phyloP scores from a whole-genome alignment of 2,113 vertebrate species.

The Ctenodactylus gundi region DNA sequence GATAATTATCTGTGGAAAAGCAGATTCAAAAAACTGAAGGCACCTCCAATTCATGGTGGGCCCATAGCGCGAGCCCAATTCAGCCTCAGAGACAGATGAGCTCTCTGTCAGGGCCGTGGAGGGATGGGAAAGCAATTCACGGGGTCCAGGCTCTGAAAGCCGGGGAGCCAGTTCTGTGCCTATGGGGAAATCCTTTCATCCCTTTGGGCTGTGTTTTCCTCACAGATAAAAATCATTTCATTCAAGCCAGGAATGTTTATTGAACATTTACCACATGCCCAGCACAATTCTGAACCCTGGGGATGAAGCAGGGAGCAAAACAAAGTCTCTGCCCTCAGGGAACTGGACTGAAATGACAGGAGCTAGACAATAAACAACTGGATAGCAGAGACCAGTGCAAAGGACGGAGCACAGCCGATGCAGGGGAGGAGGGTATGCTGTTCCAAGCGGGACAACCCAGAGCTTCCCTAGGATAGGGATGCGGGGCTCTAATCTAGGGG shows the following conservation, averaged over 20 bases:
- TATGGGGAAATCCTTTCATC: conserved; percentile 1
- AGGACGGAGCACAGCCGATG: too few species aligned
- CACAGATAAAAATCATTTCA: background rate
- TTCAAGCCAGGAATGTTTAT: background rate
- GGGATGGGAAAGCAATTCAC: background rate
- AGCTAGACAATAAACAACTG: background rate
- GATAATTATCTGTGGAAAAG: background rate
- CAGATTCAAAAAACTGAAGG: background rate
- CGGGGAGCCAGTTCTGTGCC: background rate
- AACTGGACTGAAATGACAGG: background rate
- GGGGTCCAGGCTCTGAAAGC: background rate
- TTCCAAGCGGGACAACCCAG: background rate
- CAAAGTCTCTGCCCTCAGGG: background rate
- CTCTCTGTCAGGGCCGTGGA: background rate
- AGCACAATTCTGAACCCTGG: background rate
- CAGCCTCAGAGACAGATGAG: background rate
- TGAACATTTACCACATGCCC: background rate
- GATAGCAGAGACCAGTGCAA: background rate
- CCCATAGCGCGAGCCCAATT: background rate
- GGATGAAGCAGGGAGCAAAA: background rate
- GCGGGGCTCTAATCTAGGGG: background rate
- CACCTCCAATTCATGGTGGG: background rate
- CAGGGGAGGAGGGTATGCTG: background rate
- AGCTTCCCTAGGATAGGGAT: background rate
- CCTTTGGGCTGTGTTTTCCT: background rate